Evolutionary conservation across 2,113 vertebrate genomes (phyloP).

Genomic region (Platichthys stellatus): DNA sequence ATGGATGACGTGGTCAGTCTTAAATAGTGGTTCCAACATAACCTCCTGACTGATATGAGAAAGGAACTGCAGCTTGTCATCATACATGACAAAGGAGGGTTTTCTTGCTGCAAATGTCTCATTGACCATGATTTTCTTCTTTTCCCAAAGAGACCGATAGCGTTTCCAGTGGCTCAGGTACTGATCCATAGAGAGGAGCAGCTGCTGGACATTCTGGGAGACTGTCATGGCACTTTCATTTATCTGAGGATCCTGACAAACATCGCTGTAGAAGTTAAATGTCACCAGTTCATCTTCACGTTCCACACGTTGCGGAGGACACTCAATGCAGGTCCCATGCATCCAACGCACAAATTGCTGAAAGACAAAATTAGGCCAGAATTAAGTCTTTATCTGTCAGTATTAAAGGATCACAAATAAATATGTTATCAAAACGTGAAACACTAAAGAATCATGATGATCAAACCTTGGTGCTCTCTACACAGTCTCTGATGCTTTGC

Average conservation of each 20-base stretch:
- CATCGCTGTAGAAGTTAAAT: conserved; percentile 87
- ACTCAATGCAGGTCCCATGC: conserved; percentile 90
- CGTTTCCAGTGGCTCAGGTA: conserved; percentile 87
- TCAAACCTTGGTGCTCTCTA: conserved; percentile 89
- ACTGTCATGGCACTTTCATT: conserved; percentile 81
- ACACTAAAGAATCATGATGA: background rate
- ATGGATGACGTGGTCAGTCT: conserved; percentile 84
- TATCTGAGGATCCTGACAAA: conserved; percentile 86
- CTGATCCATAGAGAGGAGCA: conserved; percentile 81
- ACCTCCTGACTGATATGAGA: conserved; percentile 81
- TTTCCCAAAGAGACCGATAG: conserved; percentile 89
- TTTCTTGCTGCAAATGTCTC: conserved; percentile 88
- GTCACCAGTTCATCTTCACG: conserved; percentile 80
- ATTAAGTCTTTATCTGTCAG: background rate
- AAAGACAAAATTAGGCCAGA: background rate
- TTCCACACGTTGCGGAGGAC: conserved; percentile 84
- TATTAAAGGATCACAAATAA: background rate
- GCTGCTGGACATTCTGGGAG: conserved; percentile 84
- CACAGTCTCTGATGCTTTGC: conserved; percentile 85
- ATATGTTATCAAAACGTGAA: background rate
- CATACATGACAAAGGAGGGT: conserved; percentile 85
- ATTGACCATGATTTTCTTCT: conserved; percentile 84
- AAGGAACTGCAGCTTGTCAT: conserved; percentile 90
- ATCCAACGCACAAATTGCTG: conserved; percentile 95
- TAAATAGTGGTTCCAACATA: conserved; percentile 77